Evolutionary conservation across 2,797 vertebrate species (phyloP).

Genomic region (Sebastolobus alascanus): DNA sequence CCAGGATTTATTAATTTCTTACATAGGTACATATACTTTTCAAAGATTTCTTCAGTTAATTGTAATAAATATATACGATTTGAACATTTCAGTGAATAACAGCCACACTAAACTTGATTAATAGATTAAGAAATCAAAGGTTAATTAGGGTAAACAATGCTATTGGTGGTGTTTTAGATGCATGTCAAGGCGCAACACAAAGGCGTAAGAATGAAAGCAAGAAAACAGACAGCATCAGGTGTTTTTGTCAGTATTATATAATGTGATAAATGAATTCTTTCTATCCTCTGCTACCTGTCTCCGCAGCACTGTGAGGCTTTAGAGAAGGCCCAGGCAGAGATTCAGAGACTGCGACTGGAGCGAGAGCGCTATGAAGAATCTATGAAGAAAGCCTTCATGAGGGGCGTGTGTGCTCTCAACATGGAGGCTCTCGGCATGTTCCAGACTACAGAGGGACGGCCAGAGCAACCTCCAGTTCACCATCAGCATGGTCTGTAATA

Average conservation of each 20-base stretch:
- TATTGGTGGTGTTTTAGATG: not conserved
- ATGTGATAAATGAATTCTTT: conserved; percentile 1
- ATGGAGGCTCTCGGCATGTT: conserved; percentile 97
- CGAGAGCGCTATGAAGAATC: conserved; percentile 92
- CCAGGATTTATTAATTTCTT: not conserved
- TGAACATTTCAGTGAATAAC: conserved; percentile 23
- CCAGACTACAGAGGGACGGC: conserved; percentile 84
- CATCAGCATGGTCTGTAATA: conserved; percentile 81
- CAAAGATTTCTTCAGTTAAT: not conserved
- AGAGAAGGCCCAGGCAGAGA: conserved; percentile 89
- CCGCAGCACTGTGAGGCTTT: conserved; percentile 86
- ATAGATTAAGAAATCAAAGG: conserved; percentile 6
- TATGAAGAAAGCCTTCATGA: conserved; percentile 99
- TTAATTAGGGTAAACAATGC: not conserved
- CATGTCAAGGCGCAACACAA: not conserved
- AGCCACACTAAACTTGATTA: conserved; percentile 26
- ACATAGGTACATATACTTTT: not conserved
- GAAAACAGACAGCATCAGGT: not conserved
- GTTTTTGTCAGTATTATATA: not conserved
- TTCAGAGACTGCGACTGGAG: conserved; percentile 89
- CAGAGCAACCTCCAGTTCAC: conserved; percentile 66
- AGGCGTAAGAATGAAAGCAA: not conserved
- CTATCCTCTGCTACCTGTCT: conserved; percentile 19
- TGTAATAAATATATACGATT: conserved; percentile 8
- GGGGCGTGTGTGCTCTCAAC: conserved; percentile 97